A percentile compares a stretch with the other conserved stretches of the same genome.
Conservation (phyloP, 2,797 vertebrate genomes). For the Malacoraja senta region DNA sequence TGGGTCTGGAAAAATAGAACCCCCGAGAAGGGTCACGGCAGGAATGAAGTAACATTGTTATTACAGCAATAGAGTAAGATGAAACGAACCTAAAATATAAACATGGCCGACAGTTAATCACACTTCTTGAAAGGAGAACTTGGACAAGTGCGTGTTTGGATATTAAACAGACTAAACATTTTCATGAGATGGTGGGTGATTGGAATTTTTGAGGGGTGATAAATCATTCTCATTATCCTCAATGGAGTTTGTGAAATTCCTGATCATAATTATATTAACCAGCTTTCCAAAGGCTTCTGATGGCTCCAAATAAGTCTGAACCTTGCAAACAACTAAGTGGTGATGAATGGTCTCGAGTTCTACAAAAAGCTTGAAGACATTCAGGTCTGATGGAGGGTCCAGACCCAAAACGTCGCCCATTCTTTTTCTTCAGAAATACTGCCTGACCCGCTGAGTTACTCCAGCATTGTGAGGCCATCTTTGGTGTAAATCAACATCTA, state of each 20-base stretch:
- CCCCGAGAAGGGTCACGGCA: background rate
- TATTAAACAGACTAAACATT: slow-evolving; percentile 22
- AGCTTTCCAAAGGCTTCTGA: background rate
- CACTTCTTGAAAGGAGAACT: background rate
- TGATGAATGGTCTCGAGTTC: background rate
- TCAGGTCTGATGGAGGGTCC: no score
- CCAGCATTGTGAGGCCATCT: no score
- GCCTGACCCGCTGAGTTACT: no score
- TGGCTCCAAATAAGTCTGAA: background rate
- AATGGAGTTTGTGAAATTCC: background rate
- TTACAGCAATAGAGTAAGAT: slow-evolving; percentile 12
- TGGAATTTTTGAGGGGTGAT: background rate
- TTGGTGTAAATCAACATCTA: no score
- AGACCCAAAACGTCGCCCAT: no score
- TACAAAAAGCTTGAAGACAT: background rate
- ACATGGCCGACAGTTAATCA: slow-evolving; percentile 14
- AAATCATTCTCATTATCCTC: slow-evolving; percentile 7
- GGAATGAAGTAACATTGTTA: slow-evolving; percentile 12
- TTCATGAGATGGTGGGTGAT: background rate
- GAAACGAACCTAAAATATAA: slow-evolving; percentile 10
- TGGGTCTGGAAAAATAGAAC: slow-evolving; percentile 27
- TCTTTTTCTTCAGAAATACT: no score
- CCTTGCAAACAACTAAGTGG: background rate
- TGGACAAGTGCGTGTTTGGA: background rate
- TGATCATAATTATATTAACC: background rate